Base-by-base conservation (phyloP, 2,888 invertebrate species). In the Drosophila falleni region DNA sequence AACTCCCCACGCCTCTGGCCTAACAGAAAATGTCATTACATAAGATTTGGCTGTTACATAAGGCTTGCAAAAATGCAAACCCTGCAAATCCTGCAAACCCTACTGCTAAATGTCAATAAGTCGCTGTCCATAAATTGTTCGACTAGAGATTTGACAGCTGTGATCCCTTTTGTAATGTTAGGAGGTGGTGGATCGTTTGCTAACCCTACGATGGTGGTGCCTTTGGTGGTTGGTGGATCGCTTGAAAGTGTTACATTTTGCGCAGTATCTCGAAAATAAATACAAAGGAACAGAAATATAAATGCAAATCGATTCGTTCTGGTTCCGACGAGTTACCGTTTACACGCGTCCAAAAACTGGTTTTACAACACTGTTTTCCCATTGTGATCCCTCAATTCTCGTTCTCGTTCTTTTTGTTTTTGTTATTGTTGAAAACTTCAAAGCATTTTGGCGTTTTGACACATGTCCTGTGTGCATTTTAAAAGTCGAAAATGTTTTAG, bases 251-350 rank as follows among this genome's bases (percentile, higher is more conserved):
- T 65, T 80, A 53, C 65, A 64, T 66, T 69, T 73, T 23, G 23
- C 19, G 50, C 35, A 55, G 39, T 13, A 31, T 9, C 33, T n/a
- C n/a, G 11, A 46, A 46, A 29, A 53, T 15, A n/a, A 26, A 44
- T 6, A 26, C 46, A 46, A 46, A 26, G 16, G 6, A 23, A 6
- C 1, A 19, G 19, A 19, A 15, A 10, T 2, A 13, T 9, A 35
- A 72, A 78, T 81, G 81, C 79, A 81, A 88, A 75, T 82, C 29
- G 60, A 70, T 89, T 83, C 59, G 89, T 77, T 83, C 59, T 71
- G 81, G 70, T 64, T 42, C 49, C 49, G 5, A 49, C 46, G 55
- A 63, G 76, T 67, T 76, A 62, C 2, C 42, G 50, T 65, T 54
- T 55, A 39, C 51, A 51, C 39, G 11, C 53, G 19, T 37, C 37